phyloP scores from a whole-genome alignment of 2,888 invertebrate species.

The Cryptocephalus moraei region DNA sequence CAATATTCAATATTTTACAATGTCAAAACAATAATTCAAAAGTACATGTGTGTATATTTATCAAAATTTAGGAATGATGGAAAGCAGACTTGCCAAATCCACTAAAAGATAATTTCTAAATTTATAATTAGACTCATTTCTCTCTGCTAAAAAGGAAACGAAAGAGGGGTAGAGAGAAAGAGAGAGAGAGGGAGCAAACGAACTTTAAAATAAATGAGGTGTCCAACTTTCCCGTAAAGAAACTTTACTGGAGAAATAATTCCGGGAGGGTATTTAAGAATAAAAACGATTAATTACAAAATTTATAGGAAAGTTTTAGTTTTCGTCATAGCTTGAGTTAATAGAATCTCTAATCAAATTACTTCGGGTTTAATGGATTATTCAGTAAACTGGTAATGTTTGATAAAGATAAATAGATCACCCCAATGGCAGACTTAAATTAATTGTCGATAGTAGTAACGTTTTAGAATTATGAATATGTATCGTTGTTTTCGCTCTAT shows the following conservation, averaged over 20 bases:
- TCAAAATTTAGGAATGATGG: no score
- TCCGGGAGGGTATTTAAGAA: slow-evolving; percentile 8
- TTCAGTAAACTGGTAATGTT: slow-evolving; percentile 31
- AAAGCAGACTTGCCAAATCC: not conserved
- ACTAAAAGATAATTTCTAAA: slow-evolving; percentile 21
- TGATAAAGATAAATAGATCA: not conserved
- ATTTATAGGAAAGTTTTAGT: slow-evolving; percentile 33
- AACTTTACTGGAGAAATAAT: slow-evolving; percentile 21
- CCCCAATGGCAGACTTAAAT: no score
- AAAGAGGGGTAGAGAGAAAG: no score
- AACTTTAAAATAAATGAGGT: slow-evolving; percentile 33
- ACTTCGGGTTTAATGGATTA: slow-evolving; percentile 30
- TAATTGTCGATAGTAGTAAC: no score
- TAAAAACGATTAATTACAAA: slow-evolving; percentile 35
- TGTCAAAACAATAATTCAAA: no score
- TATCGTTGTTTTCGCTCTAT: no score
- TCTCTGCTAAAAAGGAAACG: not conserved
- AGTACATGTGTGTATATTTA: no score
- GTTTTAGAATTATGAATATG: no score
- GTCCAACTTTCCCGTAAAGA: slow-evolving; percentile 26
- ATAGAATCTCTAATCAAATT: slow-evolving; percentile 27
- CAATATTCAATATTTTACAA: no score
- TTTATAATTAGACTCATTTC: slow-evolving; percentile 32
- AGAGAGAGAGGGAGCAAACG: slow-evolving; percentile 9
- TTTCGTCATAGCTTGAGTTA: slow-evolving; percentile 16